Base-by-base conservation (phyloP, 2,797 vertebrate species). In the Gadopsis marmoratus region DNA sequence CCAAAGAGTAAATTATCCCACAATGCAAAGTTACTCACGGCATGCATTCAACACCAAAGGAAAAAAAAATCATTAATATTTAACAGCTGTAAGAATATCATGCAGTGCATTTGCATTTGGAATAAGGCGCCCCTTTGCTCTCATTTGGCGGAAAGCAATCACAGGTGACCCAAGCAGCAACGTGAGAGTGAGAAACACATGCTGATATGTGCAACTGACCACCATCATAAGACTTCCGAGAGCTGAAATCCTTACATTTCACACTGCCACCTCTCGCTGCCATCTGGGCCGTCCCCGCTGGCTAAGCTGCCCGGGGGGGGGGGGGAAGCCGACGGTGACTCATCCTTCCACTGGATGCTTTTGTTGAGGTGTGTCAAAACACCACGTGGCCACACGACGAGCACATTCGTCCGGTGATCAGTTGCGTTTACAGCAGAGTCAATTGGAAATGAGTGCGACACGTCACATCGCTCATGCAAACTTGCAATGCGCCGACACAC, bases 321-420 rank as follows among this genome's bases (percentile, higher is more conserved):
- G 37, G 14, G 4, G 54, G 71, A 48, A 23, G 31, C 60, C 53
- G 63, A 37, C 7, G 58, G 10, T n/a, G 35, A 77, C 21, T 69
- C 71, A 66, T 77, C 72, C 33, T 33, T 74, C 64, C 33, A 3
- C 35, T 29, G 58, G 45, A 43, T 45, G 23, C 62, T 56, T 60
- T 48, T 50, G 29, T 23, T 12, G 33, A 17, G 21, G 7, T 33
- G 54, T 12, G 10, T 81, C 23, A 63, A 63, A 48, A 71, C 67
- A 71, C 71, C 0, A 69, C 21, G 19, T 54, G 60, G 37, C 62
- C 43, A 16, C 51, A 33, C 29, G 37, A 65, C 6, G 45, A 45
- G 60, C 23, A 31, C 14, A 66, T 76, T 19, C 74, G 59, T 77
- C 60, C 63, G 64, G 37, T 68, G 79, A 80, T 70, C 58, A 7